A percentile compares a stretch with the other conserved stretches of the same genome.
phyloP scores from a whole-genome alignment of 2,888 invertebrate species.

The Limnephilus rhombicus region DNA sequence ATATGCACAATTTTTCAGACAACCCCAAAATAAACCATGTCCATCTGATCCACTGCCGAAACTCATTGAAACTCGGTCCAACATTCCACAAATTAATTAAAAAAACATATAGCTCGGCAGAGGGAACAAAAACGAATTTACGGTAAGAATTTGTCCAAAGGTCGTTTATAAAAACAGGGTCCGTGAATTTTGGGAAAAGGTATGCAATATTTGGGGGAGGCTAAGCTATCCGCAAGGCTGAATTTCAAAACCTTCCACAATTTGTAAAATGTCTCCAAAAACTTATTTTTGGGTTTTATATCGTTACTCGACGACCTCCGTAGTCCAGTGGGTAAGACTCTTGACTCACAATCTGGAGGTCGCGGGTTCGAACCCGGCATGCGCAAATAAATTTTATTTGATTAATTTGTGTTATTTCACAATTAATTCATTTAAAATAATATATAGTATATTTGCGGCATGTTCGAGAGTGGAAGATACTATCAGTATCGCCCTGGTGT shows the following conservation, averaged over 20 bases:
- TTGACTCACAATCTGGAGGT: too few relatives aligned
- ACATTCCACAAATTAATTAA: conserved; percentile 35
- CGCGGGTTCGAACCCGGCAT: too few relatives aligned
- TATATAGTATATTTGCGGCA: too few relatives aligned
- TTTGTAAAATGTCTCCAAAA: not conserved
- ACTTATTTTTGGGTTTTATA: not conserved
- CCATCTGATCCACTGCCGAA: not conserved
- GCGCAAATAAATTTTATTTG: too few relatives aligned
- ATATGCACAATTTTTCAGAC: not conserved
- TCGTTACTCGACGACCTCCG: too few relatives aligned
- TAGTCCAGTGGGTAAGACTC: too few relatives aligned
- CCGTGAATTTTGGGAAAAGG: conserved; percentile 24
- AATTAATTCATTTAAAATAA: too few relatives aligned
- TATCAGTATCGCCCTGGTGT: too few relatives aligned
- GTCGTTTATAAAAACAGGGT: conserved; percentile 23
- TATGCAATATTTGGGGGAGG: conserved; percentile 15
- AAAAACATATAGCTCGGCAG: not conserved
- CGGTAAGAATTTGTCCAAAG: conserved; percentile 19
- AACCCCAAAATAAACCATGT: not conserved
- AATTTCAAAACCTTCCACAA: conserved; percentile 20
- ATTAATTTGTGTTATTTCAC: too few relatives aligned
- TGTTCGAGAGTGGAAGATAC: too few relatives aligned
- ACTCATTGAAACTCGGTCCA: conserved; percentile 9
- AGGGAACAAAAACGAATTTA: not conserved
- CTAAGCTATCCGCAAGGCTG: not conserved